Base-by-base conservation (phyloP, 2,113 vertebrate genomes). In the Willisornis vidua region DNA sequence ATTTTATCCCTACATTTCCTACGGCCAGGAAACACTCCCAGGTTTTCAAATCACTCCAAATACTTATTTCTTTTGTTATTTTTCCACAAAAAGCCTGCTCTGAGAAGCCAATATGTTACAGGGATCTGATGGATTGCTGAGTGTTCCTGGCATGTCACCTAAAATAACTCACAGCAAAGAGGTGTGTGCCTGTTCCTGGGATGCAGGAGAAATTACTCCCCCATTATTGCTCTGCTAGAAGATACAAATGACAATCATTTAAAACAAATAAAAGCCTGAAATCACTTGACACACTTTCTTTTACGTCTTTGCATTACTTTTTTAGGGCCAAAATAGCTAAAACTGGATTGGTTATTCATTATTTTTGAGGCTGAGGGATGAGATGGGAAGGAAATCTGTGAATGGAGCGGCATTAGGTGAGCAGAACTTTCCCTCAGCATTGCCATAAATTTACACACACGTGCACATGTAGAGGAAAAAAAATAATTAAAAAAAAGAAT, bases 131-230 rank as follows among this genome's bases (percentile, higher is more conserved):
- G 82, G 94, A 96, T 96, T 68, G 71, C 74, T 28, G 45, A 55
- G 72, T 58, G 52, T 89, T 96, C 95, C 35, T 31, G 65, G 82
- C 76, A 81, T 92, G 89, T 91, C 96, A 96, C 87, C 87, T 67
- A 61, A 94, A 95, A 97, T 97, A 94, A 96, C 89, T 96, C 87
- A 78, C 2, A 46, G 80, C 81, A 94, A 97, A 92, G 59, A 94
- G 63, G 85, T 75, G 59, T 65, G 89, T 88, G 90, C 82, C 73
- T 68, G 66, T n/a, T 91, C 75, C 85, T 14, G 33, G 41, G 80
- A 58, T 80, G 68, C 72, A 81, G 57, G 25, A 73, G 77, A 65
- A 93, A 93, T 92, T 79, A 4, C 87, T 94, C 94, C 74, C 62
- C 58, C 31, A 35, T 90, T 66, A 49, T 37, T 73, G 74, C 7